Evolutionary conservation across 2,888 invertebrate species (phyloP).

Genomic region (Andrena fulva): DNA sequence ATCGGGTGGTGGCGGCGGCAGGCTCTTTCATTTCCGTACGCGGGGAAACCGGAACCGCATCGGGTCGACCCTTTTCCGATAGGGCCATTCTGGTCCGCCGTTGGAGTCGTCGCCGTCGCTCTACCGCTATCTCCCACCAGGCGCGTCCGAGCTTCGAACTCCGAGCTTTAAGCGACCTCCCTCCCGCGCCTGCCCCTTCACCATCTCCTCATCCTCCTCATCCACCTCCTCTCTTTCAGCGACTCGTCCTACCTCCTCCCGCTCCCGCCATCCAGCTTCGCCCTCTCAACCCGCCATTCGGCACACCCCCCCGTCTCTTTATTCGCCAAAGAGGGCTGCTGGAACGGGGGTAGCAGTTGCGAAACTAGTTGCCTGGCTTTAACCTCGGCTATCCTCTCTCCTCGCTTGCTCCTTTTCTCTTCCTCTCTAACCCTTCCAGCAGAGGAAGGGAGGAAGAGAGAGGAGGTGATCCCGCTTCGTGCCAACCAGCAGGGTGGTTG

Average conservation of each 20-base stretch:
- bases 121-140: conserved; percentile 22
- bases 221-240: conserved; percentile 38
- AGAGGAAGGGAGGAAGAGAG: not conserved
- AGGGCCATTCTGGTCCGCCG: conserved; percentile 49
- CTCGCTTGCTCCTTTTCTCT: not conserved
- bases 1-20: conserved; percentile 28
- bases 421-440: not conserved
- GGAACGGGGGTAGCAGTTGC: conserved; percentile 60
- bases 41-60: conserved; percentile 66
- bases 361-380: conserved; percentile 72
- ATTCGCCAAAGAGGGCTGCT: conserved; percentile 51
- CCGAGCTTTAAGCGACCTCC: conserved; percentile 17
- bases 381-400: conserved; percentile 60
- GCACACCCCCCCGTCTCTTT: conserved; percentile 56
- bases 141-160: conserved; percentile 30
- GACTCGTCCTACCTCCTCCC: conserved; percentile 28
- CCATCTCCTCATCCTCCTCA: not conserved
- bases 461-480: conserved; percentile 43
- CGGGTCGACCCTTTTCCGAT: conserved; percentile 68
- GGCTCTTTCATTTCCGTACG: conserved; percentile 76
- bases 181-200: not conserved
- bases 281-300: conserved; percentile 51
- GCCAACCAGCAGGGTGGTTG: conserved; percentile 51
- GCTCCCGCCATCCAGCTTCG: conserved; percentile 30
- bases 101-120: not conserved